Base-by-base conservation (phyloP, 1,140 invertebrate species). In the Myzus persicae region DNA sequence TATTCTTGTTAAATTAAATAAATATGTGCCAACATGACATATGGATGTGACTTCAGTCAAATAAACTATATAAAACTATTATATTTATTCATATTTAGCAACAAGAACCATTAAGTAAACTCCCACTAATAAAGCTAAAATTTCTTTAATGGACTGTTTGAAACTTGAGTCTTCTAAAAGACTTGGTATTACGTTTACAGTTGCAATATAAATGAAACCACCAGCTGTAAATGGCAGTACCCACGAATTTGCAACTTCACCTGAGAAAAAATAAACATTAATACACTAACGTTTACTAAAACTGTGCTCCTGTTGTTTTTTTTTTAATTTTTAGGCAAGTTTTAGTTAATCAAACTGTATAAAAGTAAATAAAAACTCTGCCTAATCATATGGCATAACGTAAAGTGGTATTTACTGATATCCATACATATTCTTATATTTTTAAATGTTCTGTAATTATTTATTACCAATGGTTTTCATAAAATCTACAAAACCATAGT, bases 121-220 rank as follows among this genome's bases (percentile, higher is more conserved):
- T 87, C 98, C 98, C 85, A 97, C 95, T 85, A 99, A 95, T 84
- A 99, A 95, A 40, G 98, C 98, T 92, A 97, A 94, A 90, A 99
- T 97, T 96, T 99, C 98, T 95, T 97, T 97, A 3, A 99, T 95
- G 90, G 97, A 98, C 95, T 99, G 98, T 95, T 96, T 96, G 94
- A 98, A 96, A 94, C 97, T 98, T 38, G 97, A 97, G 94, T 98
- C 97, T 94, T 97, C 96, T 93, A 99, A 96, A 44, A 99, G 96
- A 95, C 99, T 98, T 89, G 99, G 99, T 95, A 99, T 99, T 5
- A 99, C 98, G 91, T 98, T 99, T 1, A 99, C 99, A 46, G 98
- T 98, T 31, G 99, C 99, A 94, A 99, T 99, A 95, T 99, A 99
- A 95, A 99, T 99, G 95, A 99, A 99, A 38, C 99, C 99, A 93